Evolutionary conservation across 2,797 vertebrate species (phyloP), one percentile per base, ranked within the genome.

Genomic region (Siniperca undulata): DNA sequence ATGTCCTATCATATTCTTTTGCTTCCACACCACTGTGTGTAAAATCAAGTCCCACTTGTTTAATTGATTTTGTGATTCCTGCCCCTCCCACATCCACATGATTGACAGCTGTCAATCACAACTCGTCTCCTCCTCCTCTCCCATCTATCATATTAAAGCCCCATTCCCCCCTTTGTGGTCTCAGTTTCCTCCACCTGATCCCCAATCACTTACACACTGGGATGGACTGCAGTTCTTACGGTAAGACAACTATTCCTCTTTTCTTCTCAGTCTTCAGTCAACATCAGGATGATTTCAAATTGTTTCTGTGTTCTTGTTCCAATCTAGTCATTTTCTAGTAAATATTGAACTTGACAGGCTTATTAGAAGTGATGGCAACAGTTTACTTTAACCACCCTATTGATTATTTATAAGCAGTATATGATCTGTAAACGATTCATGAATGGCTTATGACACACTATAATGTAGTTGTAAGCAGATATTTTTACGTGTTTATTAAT

Each of bases 151-250:
- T 85, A 89, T 91, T 88, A 86, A 90, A 93, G 86, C 64, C 70
- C 78, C 62, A n/a, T 61, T 79, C 16, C 75, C 50, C 68, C 78
- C 50, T 50, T 2, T 70, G 79, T 73, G 74, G 42, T 70, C 40
- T 72, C 77, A 75, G 3, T 89, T 84, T 66, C 40, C 42, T 82
- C 78, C 86, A 80, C 83, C 87, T 92, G 82, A 89, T 78, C 67
- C 74, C 60, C 48, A 22, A 0, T 56, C 46, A 55, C 59, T 59
- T 20, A 68, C 75, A 30, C 80, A 22, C 77, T 34, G 55, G 24
- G 71, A 95, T 95, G 94, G 93, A 95, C 74, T 82, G 84, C 89
- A 86, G 53, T 10, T 13, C 81, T 27, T 91, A 92, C n/a, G 94
- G 95, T 95, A 93, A 90, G 88, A 81, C 40, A 1, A 17, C 8